Conservation (phyloP, 2,888 invertebrate species). For the Cryptophagus acutangulus region DNA sequence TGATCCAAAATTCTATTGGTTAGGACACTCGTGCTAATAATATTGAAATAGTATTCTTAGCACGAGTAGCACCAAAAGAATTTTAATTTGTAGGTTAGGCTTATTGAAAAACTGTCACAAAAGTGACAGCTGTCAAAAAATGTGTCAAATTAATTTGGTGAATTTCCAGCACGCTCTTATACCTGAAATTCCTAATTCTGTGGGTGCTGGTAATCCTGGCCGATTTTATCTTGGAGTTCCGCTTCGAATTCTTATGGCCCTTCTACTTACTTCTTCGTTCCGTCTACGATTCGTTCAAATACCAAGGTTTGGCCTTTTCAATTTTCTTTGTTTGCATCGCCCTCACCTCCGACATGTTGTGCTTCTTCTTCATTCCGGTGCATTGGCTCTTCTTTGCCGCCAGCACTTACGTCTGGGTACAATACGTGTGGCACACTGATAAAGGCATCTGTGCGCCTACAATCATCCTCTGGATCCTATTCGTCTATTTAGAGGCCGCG, state of each 20-base stretch:
- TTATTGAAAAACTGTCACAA: too few species aligned
- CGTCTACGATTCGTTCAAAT: slow-evolving; percentile 95
- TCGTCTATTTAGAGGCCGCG: slow-evolving; percentile 91
- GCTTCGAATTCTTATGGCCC: slow-evolving; percentile 98
- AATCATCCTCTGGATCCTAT: slow-evolving; percentile 86
- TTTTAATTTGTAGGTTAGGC: too few species aligned
- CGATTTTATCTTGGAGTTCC: slow-evolving; percentile 95
- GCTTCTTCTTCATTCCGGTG: slow-evolving; percentile 97
- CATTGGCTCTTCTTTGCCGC: slow-evolving; percentile 97
- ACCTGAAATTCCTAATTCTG: slow-evolving; percentile 90
- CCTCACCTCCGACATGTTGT: slow-evolving; percentile 96
- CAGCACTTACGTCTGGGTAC: slow-evolving; percentile 98
- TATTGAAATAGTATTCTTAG: too few species aligned
- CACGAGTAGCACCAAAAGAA: too few species aligned
- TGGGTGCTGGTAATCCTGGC: slow-evolving; percentile 93
- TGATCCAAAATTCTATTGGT: too few species aligned
- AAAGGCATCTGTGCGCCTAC: slow-evolving; percentile 86
- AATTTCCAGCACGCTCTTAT: slow-evolving; percentile 77
- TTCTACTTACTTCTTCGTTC: slow-evolving; percentile 95
- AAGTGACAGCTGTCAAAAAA: slow-evolving; percentile 37
- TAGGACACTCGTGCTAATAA: too few species aligned
- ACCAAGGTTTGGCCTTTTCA: slow-evolving; percentile 96
- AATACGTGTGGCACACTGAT: slow-evolving; percentile 98
- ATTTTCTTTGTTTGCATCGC: slow-evolving; percentile 97
- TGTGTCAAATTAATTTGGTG: too few species aligned